Evolutionary conservation across 1,140 invertebrate genomes (phyloP), one percentile per base, ranked within the genome.

Genomic region (Aradophagus sp.): DNA sequence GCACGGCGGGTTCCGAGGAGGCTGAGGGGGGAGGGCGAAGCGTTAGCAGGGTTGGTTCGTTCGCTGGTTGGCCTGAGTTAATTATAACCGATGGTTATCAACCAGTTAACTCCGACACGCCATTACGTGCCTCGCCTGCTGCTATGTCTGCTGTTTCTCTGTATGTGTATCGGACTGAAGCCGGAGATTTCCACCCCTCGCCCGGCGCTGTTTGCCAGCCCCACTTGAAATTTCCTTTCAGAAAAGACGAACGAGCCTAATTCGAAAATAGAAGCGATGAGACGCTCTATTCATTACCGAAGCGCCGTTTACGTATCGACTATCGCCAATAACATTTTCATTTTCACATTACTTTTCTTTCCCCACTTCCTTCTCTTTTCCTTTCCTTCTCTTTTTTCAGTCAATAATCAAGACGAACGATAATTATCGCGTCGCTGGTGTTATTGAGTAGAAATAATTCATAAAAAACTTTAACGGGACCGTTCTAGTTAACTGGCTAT

Each of bases 31-130:
- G 32, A 23, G 66, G 58, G 61, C 32, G 56, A 61, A 36, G 63
- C 74, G 77, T 78, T 82, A 77, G 75, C 77, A 77, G 80, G 77
- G 77, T 81, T 80, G 79, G 80, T 80, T 84, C 81, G 82, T 83
- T 84, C 81, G 76, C 80, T 78, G 80, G 80, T 84, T 84, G 79
- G 80, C 78, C 78, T 80, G 80, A 85, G 84, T 86, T 85, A 86
- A 86, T 86, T 86, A 85, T 86, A 86, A 84, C 82, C 81, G 84
- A 85, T 85, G 83, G 78, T 86, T 86, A 86, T 84, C 84, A 86
- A 82, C 84, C 80, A 79, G 82, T 86, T 85, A 86, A 85, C 83
- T 86, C 83, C 81, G 82, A 84, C 83, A 84, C 81, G 82, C 84
- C 81, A 85, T 86, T 86, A 85, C 83, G 81, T 83, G 81, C 82